phyloP scores from a whole-genome alignment of 1,140 invertebrate genomes.

The Plodia interpunctella region DNA sequence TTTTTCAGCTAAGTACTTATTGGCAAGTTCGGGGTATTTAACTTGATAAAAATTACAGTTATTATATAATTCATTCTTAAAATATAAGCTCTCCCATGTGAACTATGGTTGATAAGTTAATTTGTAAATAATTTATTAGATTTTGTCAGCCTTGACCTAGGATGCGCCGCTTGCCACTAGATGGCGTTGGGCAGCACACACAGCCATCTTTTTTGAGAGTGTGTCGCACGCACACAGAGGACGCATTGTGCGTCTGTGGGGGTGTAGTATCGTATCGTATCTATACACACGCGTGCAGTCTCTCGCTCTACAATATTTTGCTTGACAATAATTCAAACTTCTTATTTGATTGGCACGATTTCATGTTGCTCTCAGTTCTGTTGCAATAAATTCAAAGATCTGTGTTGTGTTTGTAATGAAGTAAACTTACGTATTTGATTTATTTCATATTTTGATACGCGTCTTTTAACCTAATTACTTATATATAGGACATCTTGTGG shows the following conservation, averaged over 20 bases:
- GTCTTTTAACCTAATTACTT: too few species aligned
- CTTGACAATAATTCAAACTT: conserved; percentile 18
- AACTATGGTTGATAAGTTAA: conserved; percentile 37
- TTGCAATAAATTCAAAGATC: background rate
- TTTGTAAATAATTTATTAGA: conserved; percentile 62
- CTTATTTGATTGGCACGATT: conserved; percentile 32
- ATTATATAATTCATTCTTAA: background rate
- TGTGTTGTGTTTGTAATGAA: background rate
- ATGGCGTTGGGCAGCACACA: conserved; percentile 51
- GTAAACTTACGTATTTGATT: background rate
- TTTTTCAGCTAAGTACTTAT: conserved; percentile 12
- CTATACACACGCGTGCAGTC: conserved; percentile 31
- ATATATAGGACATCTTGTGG: too few species aligned
- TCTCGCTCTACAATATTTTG: conserved; percentile 30
- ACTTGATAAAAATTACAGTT: background rate
- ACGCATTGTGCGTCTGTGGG: conserved; percentile 30
- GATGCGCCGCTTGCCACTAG: conserved; percentile 45
- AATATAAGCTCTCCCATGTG: conserved; percentile 23
- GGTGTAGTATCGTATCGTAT: conserved; percentile 38
- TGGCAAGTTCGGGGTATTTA: conserved; percentile 7
- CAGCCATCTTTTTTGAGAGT: conserved; percentile 22
- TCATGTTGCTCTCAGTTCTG: background rate
- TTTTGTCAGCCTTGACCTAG: conserved; percentile 67
- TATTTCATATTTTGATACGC: too few species aligned
- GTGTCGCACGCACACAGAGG: conserved; percentile 51